These are phyloP conservation scores for Chalcis sispes DNA, from an alignment of 2,888 invertebrate genomes.

Conservation along the genomic window DNA sequence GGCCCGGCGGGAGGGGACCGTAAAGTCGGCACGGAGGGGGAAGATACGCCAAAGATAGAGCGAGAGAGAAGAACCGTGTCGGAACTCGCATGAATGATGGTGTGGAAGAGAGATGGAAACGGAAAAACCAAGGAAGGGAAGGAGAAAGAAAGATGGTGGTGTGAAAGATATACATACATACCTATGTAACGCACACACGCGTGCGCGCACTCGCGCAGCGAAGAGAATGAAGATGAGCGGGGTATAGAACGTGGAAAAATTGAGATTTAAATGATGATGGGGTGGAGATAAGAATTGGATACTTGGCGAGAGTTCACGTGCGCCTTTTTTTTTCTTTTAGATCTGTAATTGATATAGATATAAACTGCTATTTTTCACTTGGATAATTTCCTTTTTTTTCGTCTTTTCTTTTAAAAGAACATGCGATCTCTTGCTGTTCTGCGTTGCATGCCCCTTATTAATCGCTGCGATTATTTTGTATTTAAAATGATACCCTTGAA, in stretches of 20 bases:
- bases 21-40: background rate
- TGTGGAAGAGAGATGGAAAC: background rate
- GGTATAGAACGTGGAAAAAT: constrained; percentile 25
- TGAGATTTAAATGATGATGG: constrained; percentile 35
- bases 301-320: background rate
- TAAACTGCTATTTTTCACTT: background rate
- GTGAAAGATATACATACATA: background rate
- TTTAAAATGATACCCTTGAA: no score
- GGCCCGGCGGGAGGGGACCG: background rate
- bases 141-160: background rate
- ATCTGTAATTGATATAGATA: constrained; percentile 9
- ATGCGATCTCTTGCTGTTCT: no score
- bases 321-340: background rate
- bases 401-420: no score
- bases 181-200: background rate
- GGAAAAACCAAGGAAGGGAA: no score
- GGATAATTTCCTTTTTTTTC: no score
- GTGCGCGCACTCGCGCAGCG: constrained; percentile 12
- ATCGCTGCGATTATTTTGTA: no score
- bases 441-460: no score
- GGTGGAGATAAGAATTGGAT: constrained; percentile 13
- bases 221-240: constrained; percentile 43
- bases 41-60: background rate
- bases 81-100: background rate
- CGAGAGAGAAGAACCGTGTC: background rate